A percentile compares a stretch with the other conserved stretches of the same genome.
phyloP scores from a whole-genome alignment of 2,888 invertebrate genomes.

The Galerucella pusilla region DNA sequence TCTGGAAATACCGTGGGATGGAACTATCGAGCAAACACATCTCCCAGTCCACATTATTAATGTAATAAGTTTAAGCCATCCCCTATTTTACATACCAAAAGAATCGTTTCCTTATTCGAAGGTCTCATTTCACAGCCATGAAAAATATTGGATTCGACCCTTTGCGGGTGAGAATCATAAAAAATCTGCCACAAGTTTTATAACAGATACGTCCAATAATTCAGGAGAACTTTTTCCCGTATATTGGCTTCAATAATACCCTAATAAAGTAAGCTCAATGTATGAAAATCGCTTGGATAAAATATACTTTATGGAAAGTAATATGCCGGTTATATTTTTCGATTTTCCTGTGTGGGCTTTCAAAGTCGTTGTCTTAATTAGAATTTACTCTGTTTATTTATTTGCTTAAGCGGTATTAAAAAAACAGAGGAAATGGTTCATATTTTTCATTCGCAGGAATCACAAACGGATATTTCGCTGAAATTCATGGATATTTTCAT shows the following conservation, averaged over 20 bases:
- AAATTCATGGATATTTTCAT: no score
- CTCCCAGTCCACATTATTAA: not conserved
- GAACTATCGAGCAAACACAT: no score
- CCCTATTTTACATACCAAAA: conserved; percentile 19
- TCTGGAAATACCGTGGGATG: no score
- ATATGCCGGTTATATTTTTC: conserved; percentile 38
- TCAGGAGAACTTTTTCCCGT: conserved; percentile 39
- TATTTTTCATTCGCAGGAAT: not conserved
- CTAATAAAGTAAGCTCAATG: conserved; percentile 39
- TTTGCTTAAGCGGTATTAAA: not conserved
- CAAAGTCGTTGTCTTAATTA: conserved; percentile 30
- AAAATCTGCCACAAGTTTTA: conserved; percentile 40
- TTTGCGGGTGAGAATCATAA: conserved; percentile 36
- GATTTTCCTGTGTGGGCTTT: conserved; percentile 28
- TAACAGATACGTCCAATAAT: conserved; percentile 41
- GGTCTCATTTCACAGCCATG: conserved; percentile 25
- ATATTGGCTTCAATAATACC: conserved; percentile 42
- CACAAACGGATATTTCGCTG: no score
- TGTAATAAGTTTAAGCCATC: conserved; percentile 2
- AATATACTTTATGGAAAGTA: conserved; percentile 41
- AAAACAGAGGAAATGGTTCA: not conserved
- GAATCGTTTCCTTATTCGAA: conserved; percentile 14
- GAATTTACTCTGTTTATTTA: conserved; percentile 17
- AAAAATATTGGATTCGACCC: conserved; percentile 36
- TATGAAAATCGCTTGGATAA: conserved; percentile 39